Base-by-base conservation (phyloP, 2,888 invertebrate species). In the Meteorus cinctellus region DNA sequence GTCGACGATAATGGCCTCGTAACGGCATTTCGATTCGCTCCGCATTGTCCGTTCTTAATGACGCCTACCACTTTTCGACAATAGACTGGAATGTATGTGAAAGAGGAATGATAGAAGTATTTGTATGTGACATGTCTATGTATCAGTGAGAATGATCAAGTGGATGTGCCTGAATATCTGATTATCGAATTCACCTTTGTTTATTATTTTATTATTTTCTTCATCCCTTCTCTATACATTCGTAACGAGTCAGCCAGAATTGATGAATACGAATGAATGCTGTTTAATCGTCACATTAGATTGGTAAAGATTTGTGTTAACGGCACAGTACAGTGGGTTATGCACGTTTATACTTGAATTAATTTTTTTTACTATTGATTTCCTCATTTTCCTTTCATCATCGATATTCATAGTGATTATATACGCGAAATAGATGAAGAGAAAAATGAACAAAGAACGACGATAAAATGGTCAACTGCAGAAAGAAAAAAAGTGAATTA, bases 31-130 rank as follows among this genome's bases (percentile, higher is more conserved):
- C 62, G 29, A 72, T 62, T 72, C 71, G 62, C 29, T 63, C 29
- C 16, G 62, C 41, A 72, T 72, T 72, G 71, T 72, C 71, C 62
- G 62, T 45, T 72, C 60, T 60, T 72, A 72, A 72, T 72, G 71
- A 72, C 41, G 71, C 62, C 71, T 72, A 62, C 62, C 62, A 62
- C 62, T 72, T 72, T 72, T 72, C 29, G 62, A 72, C 71, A 72
- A 72, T 72, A 29, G 71, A 16, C 41, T 24, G 16, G 10, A 60
- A 4, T n/a, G n/a, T 48, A 5, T 48, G n/a, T 48, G 5, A 45
- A 16, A 14, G 3, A 55, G n/a, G 19, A 19, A 55, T 8, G 16
- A 48, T n/a, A n/a, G 48, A 16, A 48, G 48, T 48, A 16, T 48
- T 4, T n/a, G n/a, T 48, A 48, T 16, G 16, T 41, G 12, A 8